Conservation (phyloP, 1,140 invertebrate species). For the Acromyrmex heyeri region DNA sequence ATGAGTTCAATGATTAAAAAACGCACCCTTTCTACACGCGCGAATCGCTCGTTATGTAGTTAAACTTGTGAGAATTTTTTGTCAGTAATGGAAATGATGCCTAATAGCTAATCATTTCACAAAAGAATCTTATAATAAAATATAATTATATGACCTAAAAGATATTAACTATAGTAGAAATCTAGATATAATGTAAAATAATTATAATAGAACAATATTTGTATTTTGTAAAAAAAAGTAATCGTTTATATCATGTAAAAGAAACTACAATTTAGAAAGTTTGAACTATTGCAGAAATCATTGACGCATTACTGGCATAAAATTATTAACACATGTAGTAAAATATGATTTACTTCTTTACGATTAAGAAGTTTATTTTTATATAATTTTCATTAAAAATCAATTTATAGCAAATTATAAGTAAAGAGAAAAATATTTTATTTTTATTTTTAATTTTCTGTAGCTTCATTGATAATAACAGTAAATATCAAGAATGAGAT, state of each 20-base stretch:
- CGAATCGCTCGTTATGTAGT: background rate
- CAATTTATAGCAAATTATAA: background rate
- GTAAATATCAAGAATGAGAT: background rate
- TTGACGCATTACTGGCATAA: background rate
- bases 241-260: background rate
- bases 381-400: conserved; percentile 18
- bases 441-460: background rate
- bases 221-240: background rate
- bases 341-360: background rate
- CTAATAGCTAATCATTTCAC: background rate
- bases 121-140: conserved; percentile 12
- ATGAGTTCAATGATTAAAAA: background rate
- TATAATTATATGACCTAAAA: background rate
- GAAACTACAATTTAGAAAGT: background rate
- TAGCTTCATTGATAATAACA: background rate
- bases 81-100: background rate
- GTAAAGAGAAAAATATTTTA: background rate
- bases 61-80: background rate
- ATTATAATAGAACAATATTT: background rate
- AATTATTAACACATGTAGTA: background rate
- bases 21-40: background rate
- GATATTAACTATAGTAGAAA: background rate
- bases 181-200: background rate
- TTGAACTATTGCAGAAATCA: background rate
- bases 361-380: background rate